These are phyloP conservation scores for Drosophila tanythrix DNA, from an alignment of 2,888 invertebrate species.

Conservation along the genomic window DNA sequence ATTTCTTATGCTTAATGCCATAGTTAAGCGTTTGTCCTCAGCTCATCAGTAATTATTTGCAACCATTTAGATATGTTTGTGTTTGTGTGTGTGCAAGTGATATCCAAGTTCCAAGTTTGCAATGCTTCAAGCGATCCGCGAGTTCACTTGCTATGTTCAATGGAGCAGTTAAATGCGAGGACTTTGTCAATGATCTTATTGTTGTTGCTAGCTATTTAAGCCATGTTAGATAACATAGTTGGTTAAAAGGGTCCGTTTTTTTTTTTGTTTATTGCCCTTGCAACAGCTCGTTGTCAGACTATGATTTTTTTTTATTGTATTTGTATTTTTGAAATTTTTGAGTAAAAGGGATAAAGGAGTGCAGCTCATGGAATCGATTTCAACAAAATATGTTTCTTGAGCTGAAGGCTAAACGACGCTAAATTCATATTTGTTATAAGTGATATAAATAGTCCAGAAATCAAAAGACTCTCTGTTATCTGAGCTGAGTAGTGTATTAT, in stretches of 20 bases:
- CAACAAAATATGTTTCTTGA: neutral
- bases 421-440: neutral
- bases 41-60: neutral
- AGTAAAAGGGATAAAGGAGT: neutral
- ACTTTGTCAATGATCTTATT: neutral
- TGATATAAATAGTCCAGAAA: neutral
- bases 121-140: neutral
- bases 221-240: neutral
- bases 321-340: neutral
- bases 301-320: neutral
- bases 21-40: conserved; percentile 2
- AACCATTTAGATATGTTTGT: neutral
- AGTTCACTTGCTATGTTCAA: conserved; percentile 3
- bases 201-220: conserved; percentile 2
- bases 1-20: conserved; percentile 3
- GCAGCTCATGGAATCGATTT: neutral
- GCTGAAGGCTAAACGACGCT: neutral
- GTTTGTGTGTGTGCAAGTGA: neutral
- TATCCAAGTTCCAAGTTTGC: neutral
- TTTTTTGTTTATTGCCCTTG: neutral
- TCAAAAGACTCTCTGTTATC: neutral
- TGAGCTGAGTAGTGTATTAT: neutral
- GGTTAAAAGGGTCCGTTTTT: neutral
- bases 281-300: neutral
- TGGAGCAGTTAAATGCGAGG: conserved; percentile 8